These are phyloP conservation scores for Cheilosia variabilis DNA, from an alignment of 2,888 invertebrate species.

Conservation along the genomic window DNA sequence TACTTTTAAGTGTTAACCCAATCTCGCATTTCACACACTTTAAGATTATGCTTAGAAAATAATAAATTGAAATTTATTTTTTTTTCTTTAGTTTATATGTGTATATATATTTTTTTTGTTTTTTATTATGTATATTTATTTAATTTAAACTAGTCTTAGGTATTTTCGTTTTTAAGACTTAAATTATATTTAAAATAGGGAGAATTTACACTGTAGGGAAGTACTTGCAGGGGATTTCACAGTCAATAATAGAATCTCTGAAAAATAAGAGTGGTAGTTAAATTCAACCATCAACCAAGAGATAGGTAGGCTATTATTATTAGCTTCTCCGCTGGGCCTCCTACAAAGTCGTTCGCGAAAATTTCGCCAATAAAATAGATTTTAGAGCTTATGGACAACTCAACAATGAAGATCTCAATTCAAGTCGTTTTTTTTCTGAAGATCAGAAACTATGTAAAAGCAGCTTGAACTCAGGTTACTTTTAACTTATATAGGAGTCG, in stretches of 20 bases:
- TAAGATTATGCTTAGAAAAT: slow-evolving; percentile 52
- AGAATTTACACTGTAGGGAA: slow-evolving; percentile 24
- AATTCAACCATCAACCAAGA: too few relatives aligned
- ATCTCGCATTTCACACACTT: slow-evolving; percentile 48
- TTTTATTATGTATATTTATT: slow-evolving; percentile 48
- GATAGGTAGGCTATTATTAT: too few relatives aligned
- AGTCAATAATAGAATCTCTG: too few relatives aligned
- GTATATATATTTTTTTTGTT: slow-evolving; percentile 9
- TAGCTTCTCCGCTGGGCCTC: too few relatives aligned
- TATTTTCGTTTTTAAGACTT: slow-evolving; percentile 39
- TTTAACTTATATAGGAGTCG: too few relatives aligned
- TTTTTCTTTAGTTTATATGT: slow-evolving; percentile 28
- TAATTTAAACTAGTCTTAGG: slow-evolving; percentile 76
- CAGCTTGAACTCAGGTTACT: too few relatives aligned
- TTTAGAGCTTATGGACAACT: too few relatives aligned
- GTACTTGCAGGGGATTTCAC: background rate
- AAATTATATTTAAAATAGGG: slow-evolving; percentile 25
- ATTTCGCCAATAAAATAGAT: too few relatives aligned
- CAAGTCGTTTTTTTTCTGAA: too few relatives aligned
- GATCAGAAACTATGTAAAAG: too few relatives aligned
- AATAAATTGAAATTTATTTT: slow-evolving; percentile 26
- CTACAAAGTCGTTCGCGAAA: too few relatives aligned
- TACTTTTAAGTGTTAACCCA: slow-evolving; percentile 48
- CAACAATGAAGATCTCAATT: too few relatives aligned
- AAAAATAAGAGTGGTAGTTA: background rate